A percentile compares a stretch with the other conserved stretches of the same genome.
phyloP scores from a whole-genome alignment of 2,113 vertebrate species.

The Egretta garzetta region DNA sequence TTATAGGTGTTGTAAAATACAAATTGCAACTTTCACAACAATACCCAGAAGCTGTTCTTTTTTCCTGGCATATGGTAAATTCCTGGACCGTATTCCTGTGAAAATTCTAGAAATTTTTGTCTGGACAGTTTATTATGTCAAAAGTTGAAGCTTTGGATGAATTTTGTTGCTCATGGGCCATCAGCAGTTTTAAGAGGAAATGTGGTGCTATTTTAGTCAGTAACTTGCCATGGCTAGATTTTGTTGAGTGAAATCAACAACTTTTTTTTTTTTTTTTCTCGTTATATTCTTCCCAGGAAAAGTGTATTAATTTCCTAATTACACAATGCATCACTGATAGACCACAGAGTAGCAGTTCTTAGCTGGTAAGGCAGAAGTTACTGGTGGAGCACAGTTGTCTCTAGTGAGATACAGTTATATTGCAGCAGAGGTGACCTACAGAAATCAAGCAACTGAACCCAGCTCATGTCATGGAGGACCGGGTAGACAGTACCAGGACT shows the following conservation, averaged over 20 bases:
- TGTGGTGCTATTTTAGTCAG: background rate
- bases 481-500: background rate
- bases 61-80: background rate
- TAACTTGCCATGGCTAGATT: background rate
- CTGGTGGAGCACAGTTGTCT: background rate
- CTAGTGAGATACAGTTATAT: background rate
- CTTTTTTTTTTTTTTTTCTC: background rate
- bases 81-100: background rate
- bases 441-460: background rate
- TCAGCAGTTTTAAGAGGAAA: background rate
- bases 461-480: background rate
- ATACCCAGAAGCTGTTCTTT: background rate
- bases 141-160: background rate
- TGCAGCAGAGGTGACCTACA: background rate
- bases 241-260: background rate
- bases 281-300: background rate
- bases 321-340: background rate
- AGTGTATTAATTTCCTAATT: background rate
- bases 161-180: background rate
- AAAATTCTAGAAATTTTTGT: background rate
- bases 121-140: background rate
- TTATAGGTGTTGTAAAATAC: background rate
- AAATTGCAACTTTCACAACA: background rate
- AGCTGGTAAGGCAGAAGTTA: background rate
- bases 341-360: background rate